Evolutionary conservation across 2,797 vertebrate genomes (phyloP), one percentile per base, ranked within the genome.

Genomic region (Galaxias olidus): DNA sequence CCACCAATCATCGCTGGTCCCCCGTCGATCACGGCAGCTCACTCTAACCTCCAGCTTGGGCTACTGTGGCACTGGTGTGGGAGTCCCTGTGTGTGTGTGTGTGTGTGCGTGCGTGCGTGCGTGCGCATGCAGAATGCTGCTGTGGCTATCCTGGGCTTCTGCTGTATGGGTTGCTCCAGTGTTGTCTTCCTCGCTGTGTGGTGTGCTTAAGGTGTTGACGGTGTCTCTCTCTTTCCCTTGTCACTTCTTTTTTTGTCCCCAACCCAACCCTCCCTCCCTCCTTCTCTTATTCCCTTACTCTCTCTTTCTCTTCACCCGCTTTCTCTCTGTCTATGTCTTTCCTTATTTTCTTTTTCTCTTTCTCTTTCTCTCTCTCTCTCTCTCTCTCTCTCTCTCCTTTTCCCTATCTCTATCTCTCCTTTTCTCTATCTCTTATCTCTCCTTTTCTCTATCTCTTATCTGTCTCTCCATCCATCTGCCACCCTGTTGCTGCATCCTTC

Each of bases 151-250:
- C 68, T 80, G 82, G 79, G 76, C 82, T 86, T 71, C 79, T 78
- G 59, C 55, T 47, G 44, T 49, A 8, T 10, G n/a, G n/a, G 57
- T 67, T 65, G 65, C 51, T 84, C 72, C 79, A 82, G 72, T 77
- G 78, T 88, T 85, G 82, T 88, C 86, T 79, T 86, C 84, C 86
- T 87, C 84, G 76, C 88, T 88, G 78, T 79, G 84, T 91, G 82
- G 86, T 89, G 90, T 85, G 89, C 90, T 91, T 80, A 82, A 88
- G 84, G 89, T 92, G 88, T 91, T 92, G 89, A 92, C 79, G 69
- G 87, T 93, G 89, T 92, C 88, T 91, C 89, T 92, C 84, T 93
- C 81, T 88, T 90, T 87, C 88, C 88, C 83, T 77, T 91, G 84
- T 91, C 85, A 87, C 77, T 62, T 81, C 70, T 90, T 64, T 86